phyloP scores from a whole-genome alignment of 2,888 invertebrate species.

The Drosophila kambysellisi region DNA sequence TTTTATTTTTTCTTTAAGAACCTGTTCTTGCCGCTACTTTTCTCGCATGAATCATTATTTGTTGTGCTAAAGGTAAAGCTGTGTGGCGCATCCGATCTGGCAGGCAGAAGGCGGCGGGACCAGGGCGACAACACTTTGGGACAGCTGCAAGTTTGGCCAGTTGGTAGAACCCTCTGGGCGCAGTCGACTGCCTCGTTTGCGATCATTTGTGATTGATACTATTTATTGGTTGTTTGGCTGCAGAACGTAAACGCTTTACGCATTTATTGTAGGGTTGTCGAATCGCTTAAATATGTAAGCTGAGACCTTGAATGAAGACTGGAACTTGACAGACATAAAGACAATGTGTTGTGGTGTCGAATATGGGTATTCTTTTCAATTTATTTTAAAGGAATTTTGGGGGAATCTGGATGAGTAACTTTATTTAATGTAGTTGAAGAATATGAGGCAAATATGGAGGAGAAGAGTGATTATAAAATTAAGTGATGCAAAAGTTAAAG shows the following conservation, averaged over 20 bases:
- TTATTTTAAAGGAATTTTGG: background rate
- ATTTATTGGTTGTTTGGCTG: conserved; percentile 71
- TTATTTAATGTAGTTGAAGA: background rate
- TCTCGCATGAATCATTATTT: conserved; percentile 80
- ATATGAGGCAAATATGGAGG: background rate
- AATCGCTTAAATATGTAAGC: background rate
- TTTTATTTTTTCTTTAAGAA: conserved; percentile 39
- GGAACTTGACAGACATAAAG: background rate
- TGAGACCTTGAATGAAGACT: conserved; percentile 2
- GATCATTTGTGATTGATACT: conserved; percentile 78
- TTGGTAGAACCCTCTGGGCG: conserved; percentile 63
- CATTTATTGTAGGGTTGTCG: conserved; percentile 65
- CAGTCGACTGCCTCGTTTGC: conserved; percentile 72
- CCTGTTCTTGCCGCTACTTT: conserved; percentile 77
- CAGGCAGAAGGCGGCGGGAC: background rate
- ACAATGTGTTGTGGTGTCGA: background rate
- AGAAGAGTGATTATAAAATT: too few relatives aligned
- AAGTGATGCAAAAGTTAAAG: background rate
- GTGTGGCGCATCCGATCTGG: conserved; percentile 18
- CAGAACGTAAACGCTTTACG: conserved; percentile 52
- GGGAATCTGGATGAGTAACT: background rate
- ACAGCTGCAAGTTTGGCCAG: conserved; percentile 76
- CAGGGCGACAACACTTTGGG: conserved; percentile 39
- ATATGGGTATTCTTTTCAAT: background rate
- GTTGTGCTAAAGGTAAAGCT: conserved; percentile 56